A percentile compares a stretch with the other conserved stretches of the same genome.
Conservation (phyloP, 2,888 invertebrate genomes). For the Pardosa pseudoannulata region DNA sequence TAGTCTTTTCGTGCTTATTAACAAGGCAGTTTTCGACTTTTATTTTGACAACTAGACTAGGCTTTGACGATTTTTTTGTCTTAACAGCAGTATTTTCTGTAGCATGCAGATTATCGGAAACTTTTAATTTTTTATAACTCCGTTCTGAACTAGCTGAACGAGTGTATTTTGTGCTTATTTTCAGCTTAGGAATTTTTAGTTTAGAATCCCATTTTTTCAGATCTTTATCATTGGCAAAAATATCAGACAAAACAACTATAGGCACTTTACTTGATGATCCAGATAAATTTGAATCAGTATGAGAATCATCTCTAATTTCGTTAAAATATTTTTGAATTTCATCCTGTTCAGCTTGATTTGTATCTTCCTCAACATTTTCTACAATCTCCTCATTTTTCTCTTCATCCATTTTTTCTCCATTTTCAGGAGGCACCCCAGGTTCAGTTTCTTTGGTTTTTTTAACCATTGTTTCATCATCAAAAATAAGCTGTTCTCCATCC, state of each 20-base stretch:
- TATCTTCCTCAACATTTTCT: neutral
- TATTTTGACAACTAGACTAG: slow-evolving; percentile 62
- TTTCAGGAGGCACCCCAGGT: neutral
- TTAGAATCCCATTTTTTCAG: slow-evolving; percentile 49
- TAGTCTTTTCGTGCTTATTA: slow-evolving; percentile 50
- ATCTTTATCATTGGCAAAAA: slow-evolving; percentile 42
- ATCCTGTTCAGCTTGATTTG: neutral
- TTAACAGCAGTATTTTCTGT: neutral
- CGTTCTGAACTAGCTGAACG: slow-evolving; percentile 32
- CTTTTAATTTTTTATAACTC: slow-evolving; percentile 42
- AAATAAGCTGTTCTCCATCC: slow-evolving; percentile 29
- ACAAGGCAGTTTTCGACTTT: slow-evolving; percentile 39
- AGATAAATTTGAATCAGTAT: slow-evolving; percentile 18
- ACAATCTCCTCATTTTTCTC: neutral
- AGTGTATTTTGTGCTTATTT: slow-evolving; percentile 33
- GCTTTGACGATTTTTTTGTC: slow-evolving; percentile 23
- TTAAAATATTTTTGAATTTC: neutral
- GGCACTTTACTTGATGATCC: slow-evolving; percentile 48
- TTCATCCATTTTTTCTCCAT: neutral
- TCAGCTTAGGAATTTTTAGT: slow-evolving; percentile 58
- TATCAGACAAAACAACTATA: slow-evolving; percentile 57
- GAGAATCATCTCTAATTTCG: slow-evolving; percentile 23
- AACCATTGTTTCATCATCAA: slow-evolving; percentile 54
- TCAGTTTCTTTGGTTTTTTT: neutral
- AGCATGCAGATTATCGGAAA: slow-evolving; percentile 10